phyloP scores from a whole-genome alignment of 2,888 invertebrate genomes.

The Drosophila nr. medialis region DNA sequence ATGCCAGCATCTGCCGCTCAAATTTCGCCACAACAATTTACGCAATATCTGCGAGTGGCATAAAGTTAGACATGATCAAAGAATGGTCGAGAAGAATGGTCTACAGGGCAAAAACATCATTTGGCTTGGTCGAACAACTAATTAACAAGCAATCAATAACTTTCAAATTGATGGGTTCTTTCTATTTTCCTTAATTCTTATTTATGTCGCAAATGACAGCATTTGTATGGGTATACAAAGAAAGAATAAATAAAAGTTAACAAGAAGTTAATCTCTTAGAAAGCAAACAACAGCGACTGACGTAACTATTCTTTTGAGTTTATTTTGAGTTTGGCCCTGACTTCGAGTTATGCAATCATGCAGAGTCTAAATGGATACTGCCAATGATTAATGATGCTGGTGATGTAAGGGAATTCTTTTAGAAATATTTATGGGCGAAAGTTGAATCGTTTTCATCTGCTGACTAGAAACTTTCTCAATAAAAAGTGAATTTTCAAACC shows the following conservation, averaged over 20 bases:
- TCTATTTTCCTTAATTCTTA: slow-evolving; percentile 59
- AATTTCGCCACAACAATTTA: slow-evolving; percentile 51
- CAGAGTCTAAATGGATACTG: neutral
- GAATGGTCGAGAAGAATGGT: slow-evolving; percentile 41
- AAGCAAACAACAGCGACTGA: slow-evolving; percentile 29
- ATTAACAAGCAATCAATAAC: slow-evolving; percentile 46
- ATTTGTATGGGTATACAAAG: slow-evolving; percentile 49
- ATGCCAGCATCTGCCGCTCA: slow-evolving; percentile 32
- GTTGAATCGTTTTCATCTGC: neutral
- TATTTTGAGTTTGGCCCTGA: slow-evolving; percentile 37
- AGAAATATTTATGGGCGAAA: slow-evolving; percentile 2
- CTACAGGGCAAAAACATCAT: slow-evolving; percentile 58
- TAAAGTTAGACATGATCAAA: slow-evolving; percentile 64
- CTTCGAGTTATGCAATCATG: slow-evolving; percentile 22
- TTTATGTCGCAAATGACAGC: slow-evolving; percentile 64
- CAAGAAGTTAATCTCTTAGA: slow-evolving; percentile 42
- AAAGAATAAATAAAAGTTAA: slow-evolving; percentile 22
- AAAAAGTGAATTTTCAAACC: slow-evolving; percentile 12
- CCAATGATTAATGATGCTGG: slow-evolving; percentile 17
- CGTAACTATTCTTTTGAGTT: slow-evolving; percentile 30
- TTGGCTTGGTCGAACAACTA: slow-evolving; percentile 41
- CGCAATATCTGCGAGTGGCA: slow-evolving; percentile 17
- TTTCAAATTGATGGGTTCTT: slow-evolving; percentile 49
- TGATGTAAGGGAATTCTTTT: neutral
- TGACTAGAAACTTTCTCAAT: slow-evolving; percentile 18